A percentile compares a stretch with the other conserved stretches of the same genome.
Conservation (phyloP, 2,113 vertebrate genomes). For the Australoheros scitulus region DNA sequence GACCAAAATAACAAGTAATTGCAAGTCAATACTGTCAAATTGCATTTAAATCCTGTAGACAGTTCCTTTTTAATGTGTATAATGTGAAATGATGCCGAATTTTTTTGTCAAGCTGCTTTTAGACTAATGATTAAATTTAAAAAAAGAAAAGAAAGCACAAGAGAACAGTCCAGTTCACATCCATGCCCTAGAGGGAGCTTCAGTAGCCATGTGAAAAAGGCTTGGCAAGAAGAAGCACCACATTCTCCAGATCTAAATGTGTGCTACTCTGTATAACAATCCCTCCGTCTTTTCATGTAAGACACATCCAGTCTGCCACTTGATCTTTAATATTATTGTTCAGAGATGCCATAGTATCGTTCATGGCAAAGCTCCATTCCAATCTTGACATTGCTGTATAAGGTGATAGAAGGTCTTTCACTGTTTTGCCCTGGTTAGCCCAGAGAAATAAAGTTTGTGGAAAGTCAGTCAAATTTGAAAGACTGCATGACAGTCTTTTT, state of each 20-base stretch:
- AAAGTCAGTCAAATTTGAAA: neutral
- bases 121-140: conserved; percentile 51
- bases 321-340: conserved; percentile 51
- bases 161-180: conserved; percentile 56
- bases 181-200: conserved; percentile 66
- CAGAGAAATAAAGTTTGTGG: conserved; percentile 17
- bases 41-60: conserved; percentile 3
- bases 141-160: conserved; percentile 33
- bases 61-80: conserved; percentile 8
- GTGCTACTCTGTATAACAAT: conserved; percentile 65
- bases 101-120: conserved; percentile 22
- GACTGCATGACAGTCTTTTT: neutral
- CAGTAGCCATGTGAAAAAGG: conserved; percentile 76
- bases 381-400: neutral
- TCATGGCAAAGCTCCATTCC: conserved; percentile 1
- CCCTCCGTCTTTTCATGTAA: conserved; percentile 51
- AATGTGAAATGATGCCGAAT: conserved; percentile 14
- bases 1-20: neutral
- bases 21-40: conserved; percentile 18
- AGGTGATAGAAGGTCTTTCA: neutral
- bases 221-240: conserved; percentile 65
- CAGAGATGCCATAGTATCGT: conserved; percentile 3
- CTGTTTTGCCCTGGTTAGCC: neutral
- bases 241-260: conserved; percentile 68
- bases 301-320: conserved; percentile 49